Percentiles rank a stretch among this genome's conserved stretches.
Evolutionary conservation across 2,113 vertebrate species (phyloP).

Genomic region (Galemys pyrenaicus): DNA sequence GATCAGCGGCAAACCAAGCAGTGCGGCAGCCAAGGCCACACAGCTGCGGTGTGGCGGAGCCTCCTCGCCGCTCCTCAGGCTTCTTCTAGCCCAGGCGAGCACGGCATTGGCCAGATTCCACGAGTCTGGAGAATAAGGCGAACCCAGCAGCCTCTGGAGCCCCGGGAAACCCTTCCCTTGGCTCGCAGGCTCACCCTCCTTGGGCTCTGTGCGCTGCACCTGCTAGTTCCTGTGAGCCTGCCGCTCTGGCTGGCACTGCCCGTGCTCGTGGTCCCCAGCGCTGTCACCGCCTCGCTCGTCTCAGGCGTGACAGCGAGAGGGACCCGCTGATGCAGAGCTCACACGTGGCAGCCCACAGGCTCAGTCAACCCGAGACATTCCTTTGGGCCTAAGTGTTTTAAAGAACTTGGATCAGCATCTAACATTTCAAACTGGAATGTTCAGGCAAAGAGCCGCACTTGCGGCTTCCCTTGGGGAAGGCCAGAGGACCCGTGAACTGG

Average conservation of each 20-base stretch:
- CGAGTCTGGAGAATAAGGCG: background rate
- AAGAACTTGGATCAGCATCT: background rate
- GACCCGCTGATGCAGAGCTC: background rate
- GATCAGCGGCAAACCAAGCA: background rate
- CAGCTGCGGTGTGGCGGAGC: background rate
- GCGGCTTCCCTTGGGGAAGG: conserved; percentile 9
- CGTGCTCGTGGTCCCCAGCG: background rate
- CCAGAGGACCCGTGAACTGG: background rate
- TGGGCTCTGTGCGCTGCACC: background rate
- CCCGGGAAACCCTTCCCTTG: background rate
- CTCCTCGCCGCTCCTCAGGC: background rate
- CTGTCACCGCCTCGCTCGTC: background rate
- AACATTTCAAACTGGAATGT: conserved; percentile 7
- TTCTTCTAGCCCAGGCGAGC: background rate
- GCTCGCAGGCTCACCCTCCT: background rate
- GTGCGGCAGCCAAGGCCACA: background rate
- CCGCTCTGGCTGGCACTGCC: background rate
- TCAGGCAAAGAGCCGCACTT: background rate
- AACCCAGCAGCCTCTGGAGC: background rate
- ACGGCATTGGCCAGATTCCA: background rate
- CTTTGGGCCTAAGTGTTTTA: background rate
- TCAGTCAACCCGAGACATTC: background rate
- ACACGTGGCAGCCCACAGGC: background rate
- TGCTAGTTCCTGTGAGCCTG: background rate
- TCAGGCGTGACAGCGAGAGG: background rate